These are phyloP conservation scores for Drosophila melanocephala DNA, from an alignment of 2,888 invertebrate genomes.

Conservation along the genomic window DNA sequence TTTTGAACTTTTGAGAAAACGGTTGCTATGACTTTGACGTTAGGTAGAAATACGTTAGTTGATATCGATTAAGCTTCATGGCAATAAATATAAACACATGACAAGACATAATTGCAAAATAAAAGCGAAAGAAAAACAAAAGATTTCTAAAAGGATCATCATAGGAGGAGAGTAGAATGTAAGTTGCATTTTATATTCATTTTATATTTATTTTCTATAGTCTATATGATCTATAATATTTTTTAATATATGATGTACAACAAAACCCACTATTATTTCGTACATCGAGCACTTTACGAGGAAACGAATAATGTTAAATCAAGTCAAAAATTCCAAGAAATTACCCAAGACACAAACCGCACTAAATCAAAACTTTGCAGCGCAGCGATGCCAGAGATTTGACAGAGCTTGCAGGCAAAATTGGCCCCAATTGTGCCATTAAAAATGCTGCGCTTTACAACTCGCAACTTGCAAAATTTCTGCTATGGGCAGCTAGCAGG, in stretches of 20 bases:
- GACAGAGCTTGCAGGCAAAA: constrained; percentile 46
- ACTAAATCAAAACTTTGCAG: constrained; percentile 40
- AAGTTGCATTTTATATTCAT: no score
- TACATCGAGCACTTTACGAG: not conserved
- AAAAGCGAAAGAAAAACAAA: not conserved
- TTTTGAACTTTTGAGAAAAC: constrained; percentile 6
- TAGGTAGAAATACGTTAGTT: not conserved
- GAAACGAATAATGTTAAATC: constrained; percentile 41
- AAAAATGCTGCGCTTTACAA: constrained; percentile 40
- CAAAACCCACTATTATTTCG: not conserved
- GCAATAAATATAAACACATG: not conserved
- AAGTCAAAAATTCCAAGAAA: constrained; percentile 38
- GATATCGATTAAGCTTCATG: constrained; percentile 13
- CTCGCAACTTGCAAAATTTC: constrained; percentile 23
- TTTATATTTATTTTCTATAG: not conserved
- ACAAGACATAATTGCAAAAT: not conserved
- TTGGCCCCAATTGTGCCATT: constrained; percentile 49
- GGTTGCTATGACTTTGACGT: not conserved
- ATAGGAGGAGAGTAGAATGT: no score
- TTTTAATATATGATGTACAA: not conserved
- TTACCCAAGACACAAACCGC: constrained; percentile 41
- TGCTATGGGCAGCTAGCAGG: constrained; percentile 52
- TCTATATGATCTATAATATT: not conserved
- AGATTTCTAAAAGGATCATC: not conserved
- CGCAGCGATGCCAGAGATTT: constrained; percentile 30